Conservation (phyloP, 2,113 vertebrate species). For the Mirza zaza region DNA sequence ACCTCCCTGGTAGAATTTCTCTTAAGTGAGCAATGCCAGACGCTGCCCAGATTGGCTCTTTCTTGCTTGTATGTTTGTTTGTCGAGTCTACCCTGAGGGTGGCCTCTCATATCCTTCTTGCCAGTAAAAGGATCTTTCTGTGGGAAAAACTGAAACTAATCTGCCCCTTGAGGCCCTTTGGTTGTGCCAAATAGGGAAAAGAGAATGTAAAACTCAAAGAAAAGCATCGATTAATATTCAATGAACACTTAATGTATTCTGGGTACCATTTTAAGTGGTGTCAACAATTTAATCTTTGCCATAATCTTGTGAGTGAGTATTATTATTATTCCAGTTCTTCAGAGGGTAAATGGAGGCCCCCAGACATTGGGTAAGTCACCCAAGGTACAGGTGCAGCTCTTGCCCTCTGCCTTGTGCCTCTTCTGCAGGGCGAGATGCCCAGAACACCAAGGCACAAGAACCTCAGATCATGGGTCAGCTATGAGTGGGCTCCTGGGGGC, state of each 20-base stretch:
- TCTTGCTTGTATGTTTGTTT: slow-evolving; percentile 27
- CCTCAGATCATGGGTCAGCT: not conserved
- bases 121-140: slow-evolving; percentile 1
- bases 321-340: not conserved
- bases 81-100: not conserved
- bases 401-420: not conserved
- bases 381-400: not conserved
- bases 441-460: not conserved
- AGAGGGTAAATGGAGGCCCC: not conserved
- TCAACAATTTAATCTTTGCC: not conserved
- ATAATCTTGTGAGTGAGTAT: not conserved
- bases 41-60: not conserved
- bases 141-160: not conserved
- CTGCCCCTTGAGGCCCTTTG: not conserved
- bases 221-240: not conserved
- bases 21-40: not conserved
- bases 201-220: not conserved
- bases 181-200: not conserved
- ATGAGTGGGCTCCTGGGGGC: not conserved
- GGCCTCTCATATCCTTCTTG: not conserved
- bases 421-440: not conserved
- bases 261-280: not conserved
- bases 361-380: not conserved
- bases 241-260: not conserved
- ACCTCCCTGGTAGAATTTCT: not conserved